Percentiles rank a stretch among this genome's conserved stretches.
These are phyloP conservation scores for Pipa parva DNA, from an alignment of 2,113 vertebrate genomes.

Conservation along the genomic window DNA sequence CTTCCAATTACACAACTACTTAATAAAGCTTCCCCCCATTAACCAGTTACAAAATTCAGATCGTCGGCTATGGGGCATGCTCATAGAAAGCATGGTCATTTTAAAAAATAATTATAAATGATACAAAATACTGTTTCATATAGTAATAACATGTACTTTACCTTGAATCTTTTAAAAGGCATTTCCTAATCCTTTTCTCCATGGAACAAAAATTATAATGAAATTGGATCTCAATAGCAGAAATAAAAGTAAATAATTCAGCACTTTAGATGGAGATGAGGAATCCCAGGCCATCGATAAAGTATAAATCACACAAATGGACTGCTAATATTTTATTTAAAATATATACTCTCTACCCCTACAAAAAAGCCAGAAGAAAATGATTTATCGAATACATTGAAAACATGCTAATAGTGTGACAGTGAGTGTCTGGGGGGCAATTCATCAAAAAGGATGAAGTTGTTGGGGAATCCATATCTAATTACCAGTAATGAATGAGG, in stretches of 20 bases:
- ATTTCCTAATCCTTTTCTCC: neutral
- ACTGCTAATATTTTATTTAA: conserved; percentile 63
- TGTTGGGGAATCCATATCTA: conserved; percentile 72
- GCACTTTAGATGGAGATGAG: conserved; percentile 18
- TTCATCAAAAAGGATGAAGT: conserved; percentile 63
- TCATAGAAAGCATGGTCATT: no score
- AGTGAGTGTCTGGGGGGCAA: conserved; percentile 64
- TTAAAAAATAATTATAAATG: no score
- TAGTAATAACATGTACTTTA: neutral
- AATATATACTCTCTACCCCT: conserved; percentile 45
- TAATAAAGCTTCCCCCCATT: no score
- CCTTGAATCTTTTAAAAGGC: neutral
- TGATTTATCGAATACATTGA: conserved; percentile 66
- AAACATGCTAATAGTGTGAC: conserved; percentile 69
- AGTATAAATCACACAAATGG: conserved; percentile 36
- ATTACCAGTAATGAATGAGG: conserved; percentile 72
- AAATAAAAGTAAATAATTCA: conserved; percentile 31
- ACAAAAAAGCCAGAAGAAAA: conserved; percentile 44
- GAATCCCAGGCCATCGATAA: neutral
- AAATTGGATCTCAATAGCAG: neutral
- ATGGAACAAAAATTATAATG: neutral
- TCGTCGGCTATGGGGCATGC: no score
- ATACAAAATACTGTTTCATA: no score
- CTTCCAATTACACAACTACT: no score
- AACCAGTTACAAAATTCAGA: no score